Percentiles rank a stretch among this genome's conserved stretches.
Evolutionary conservation across 2,113 vertebrate genomes (phyloP).

Genomic region (Muscicapa adusta): DNA sequence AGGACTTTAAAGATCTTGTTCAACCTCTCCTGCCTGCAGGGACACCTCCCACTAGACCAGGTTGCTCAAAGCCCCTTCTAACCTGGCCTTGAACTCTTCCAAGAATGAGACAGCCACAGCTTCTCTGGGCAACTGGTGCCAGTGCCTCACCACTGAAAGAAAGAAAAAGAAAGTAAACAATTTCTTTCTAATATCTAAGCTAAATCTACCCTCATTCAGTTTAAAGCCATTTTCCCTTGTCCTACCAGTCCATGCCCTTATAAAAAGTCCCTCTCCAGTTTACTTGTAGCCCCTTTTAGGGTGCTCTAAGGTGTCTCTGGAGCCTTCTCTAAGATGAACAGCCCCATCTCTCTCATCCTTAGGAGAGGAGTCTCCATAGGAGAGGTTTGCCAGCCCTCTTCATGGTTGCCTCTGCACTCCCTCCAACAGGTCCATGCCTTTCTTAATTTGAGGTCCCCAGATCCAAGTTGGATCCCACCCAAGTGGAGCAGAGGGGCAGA

Average conservation of each 20-base stretch:
- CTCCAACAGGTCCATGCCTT: not conserved
- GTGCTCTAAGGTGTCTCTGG: rapidly evolving
- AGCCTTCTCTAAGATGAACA: not conserved
- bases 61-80: not conserved
- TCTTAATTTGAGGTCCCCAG: not conserved
- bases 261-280: not conserved
- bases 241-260: not conserved
- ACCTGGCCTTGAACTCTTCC: not conserved
- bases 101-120: not conserved
- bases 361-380: not conserved
- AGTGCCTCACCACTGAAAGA: not conserved
- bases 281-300: not conserved
- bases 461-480: not conserved
- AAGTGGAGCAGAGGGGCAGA: not conserved
- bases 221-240: not conserved
- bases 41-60: not conserved
- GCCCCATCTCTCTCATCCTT: not conserved
- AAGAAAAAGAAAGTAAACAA: not conserved
- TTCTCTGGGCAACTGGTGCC: not conserved
- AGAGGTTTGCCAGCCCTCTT: not conserved
- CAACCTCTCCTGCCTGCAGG: not conserved
- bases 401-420: not conserved
- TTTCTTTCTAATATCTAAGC: not conserved
- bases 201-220: not conserved
- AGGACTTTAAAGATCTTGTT: not conserved